Evolutionary conservation across 2,113 vertebrate genomes (phyloP), one percentile per base, ranked within the genome.

Genomic region (Elephas maximus): DNA sequence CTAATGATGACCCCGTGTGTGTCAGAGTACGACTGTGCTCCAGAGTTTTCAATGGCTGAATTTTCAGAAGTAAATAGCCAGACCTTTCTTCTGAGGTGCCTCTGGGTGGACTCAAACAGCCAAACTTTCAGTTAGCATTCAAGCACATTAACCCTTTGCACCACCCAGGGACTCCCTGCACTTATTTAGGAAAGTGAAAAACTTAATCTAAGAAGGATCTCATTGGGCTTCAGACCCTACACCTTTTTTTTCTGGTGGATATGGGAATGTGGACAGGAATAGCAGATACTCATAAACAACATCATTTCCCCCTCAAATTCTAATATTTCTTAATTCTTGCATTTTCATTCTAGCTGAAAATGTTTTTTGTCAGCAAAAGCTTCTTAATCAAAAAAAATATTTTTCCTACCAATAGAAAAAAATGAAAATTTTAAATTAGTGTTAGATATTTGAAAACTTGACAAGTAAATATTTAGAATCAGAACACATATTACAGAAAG

Each of bases 341-440:
- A 78, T n/a, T 45, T 82, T 82, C 33, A 77, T 88, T 96, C 65
- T 69, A 51, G 3, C 4, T 82, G 24, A 93, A 96, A 87, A 77
- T 62, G 2, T 77, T 51, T 88, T 51, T 18, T 73, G 9, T 79
- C 20, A 63, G 18, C 37, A 53, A 33, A 92, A 93, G 5, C 44
- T 90, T 92, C 33, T 81, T 77, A 57, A 17, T 84, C 85, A 37
- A 57, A 82, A 67, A 53, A 28, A 60, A 74, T 67, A 30, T 41
- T 12, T 76, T 82, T 57, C 28, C 63, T 71, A 41, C 3, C 8
- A 45, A 30, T 41, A 6, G 80, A 48, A 62, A 91, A 41, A 84
- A 37, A 74, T 51, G 8, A 17, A 71, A 88, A 0, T 63, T 80
- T 85, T 48, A 90, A 69, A 60, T 80, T 76, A n/a, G 8, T 9